These are phyloP conservation scores for Euzophera pinguis DNA, from an alignment of 2,888 invertebrate genomes.

Conservation along the genomic window DNA sequence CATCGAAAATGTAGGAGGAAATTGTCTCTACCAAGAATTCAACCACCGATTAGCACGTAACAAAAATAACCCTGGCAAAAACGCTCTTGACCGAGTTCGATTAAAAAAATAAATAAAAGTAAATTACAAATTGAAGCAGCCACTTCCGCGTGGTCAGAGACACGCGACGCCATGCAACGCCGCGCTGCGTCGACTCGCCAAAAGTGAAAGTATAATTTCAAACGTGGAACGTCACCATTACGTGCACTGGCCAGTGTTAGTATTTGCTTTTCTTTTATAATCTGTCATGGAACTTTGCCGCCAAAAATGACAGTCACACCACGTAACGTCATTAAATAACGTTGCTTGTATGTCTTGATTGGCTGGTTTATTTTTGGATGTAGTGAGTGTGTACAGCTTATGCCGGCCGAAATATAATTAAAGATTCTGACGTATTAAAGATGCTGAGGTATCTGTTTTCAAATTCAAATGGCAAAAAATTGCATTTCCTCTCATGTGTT, in stretches of 20 bases:
- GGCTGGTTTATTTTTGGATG: constrained; percentile 7
- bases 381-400: neutral
- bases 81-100: constrained; percentile 13
- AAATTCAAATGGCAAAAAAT: too few species aligned
- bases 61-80: neutral
- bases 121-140: constrained; percentile 2
- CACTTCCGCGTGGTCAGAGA: constrained; percentile 9
- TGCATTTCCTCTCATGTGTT: too few species aligned
- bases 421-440: neutral
- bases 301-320: constrained; percentile 5
- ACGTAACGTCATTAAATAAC: constrained; percentile 2
- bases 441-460: neutral
- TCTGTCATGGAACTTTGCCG: constrained; percentile 18
- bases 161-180: constrained; percentile 17
- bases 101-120: constrained; percentile 8
- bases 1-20: too few species aligned
- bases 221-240: constrained; percentile 48
- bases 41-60: too few species aligned
- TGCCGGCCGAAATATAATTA: neutral
- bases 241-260: constrained; percentile 27
- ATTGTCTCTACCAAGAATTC: too few species aligned
- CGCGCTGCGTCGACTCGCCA: constrained; percentile 27
- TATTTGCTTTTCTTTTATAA: constrained; percentile 28
- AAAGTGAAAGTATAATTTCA: constrained; percentile 56
- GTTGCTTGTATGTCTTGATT: neutral